Evolutionary conservation across 2,113 vertebrate species (phyloP), one percentile per base, ranked within the genome.

Genomic region (Hemiprocne comata): DNA sequence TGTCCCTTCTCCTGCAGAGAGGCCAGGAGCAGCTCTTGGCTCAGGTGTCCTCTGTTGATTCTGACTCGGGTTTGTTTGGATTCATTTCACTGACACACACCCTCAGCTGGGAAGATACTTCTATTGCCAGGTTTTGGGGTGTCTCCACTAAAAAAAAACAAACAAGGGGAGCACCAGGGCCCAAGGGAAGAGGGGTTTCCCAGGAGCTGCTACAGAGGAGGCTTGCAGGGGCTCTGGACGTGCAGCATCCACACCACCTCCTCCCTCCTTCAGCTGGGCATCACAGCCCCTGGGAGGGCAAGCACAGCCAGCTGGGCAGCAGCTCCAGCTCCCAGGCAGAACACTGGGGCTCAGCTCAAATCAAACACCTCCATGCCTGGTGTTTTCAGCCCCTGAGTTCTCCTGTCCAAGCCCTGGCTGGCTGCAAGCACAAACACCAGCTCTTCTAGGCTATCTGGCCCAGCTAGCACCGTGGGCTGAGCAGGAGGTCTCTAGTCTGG

Each of bases 291-390:
- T 2, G 7, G 16, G 10, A 29, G 9, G 42, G 31, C 28, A 58
- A 14, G 28, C 42, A 40, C 1, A 1, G 38, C 0, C 0, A 7
- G 67, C 79, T 19, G 69, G 28, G 53, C 26, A 85, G 46, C 77
- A 42, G 34, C 20, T 42, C 72, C 65, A 46, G 76, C 64, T 62
- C 54, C 20, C 1, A n/a, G 17, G 36, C 15, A 34, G 31, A n/a
- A 7, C 4, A 5, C 57, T 46, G n/a, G n/a, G 74, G 13, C 51
- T 83, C 28, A 10, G 34, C 26, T 75, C 40, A 20, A 5, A 36
- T 13, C 3, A 0, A 15, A 4, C 13, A 6, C 55, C n/a, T 44
- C 64, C n/a, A 0, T 1, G 11, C 1, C 23, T 28, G 51, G 11
- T 21, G 17, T 33, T 61, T 66, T 9, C 67, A 53, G 15, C 38